Evolutionary conservation across 2,113 vertebrate genomes (phyloP).

Genomic region (Crotalus horridus): DNA sequence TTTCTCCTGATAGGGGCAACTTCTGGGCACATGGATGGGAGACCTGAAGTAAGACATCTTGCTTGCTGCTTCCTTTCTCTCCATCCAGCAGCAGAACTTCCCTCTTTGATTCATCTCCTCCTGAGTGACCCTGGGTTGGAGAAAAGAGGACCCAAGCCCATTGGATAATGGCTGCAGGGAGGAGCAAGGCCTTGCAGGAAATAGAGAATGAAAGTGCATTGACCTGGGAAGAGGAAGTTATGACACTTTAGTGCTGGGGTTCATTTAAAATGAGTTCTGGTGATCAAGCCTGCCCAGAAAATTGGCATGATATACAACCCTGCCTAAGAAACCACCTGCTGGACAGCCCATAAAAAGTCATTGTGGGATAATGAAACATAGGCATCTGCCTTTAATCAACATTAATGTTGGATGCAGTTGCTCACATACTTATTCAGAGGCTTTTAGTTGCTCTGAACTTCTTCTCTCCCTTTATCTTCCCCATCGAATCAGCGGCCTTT

Average conservation of each 20-base stretch:
- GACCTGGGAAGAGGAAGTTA: no score
- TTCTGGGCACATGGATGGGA: constrained; percentile 46
- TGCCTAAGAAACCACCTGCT: not conserved
- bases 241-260: no score
- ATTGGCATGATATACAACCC: not conserved
- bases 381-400: not conserved
- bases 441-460: not conserved
- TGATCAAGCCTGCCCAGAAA: no score
- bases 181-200: not conserved
- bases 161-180: not conserved
- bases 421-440: not conserved
- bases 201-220: not conserved
- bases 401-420: not conserved
- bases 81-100: not conserved
- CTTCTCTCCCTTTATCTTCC: not conserved
- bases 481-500: not conserved
- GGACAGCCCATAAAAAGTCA: no score
- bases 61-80: not conserved
- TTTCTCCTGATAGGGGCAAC: constrained; percentile 48
- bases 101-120: not conserved
- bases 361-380: not conserved
- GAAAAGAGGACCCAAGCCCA: not conserved
- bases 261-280: no score
- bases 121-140: not conserved
- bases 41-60: constrained; percentile 60